These are phyloP conservation scores for Ceraclea dissimilis DNA, from an alignment of 2,888 invertebrate species.

Conservation along the genomic window DNA sequence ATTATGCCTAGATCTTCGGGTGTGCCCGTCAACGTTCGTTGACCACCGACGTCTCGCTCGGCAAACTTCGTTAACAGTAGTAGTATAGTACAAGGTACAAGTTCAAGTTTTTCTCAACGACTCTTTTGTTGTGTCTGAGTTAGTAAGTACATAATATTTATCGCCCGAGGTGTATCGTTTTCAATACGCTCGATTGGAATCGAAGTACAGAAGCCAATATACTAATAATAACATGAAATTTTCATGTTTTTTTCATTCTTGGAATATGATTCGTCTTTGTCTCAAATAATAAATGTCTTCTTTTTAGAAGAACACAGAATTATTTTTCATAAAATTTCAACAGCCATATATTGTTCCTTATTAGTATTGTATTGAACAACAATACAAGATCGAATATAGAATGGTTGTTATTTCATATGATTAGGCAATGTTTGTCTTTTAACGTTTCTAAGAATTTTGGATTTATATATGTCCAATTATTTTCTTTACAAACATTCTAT, in stretches of 20 bases:
- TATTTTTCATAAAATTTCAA: too few species aligned
- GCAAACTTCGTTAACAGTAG: not conserved
- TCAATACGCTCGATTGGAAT: not conserved
- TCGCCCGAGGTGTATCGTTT: not conserved
- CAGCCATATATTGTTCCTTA: too few species aligned
- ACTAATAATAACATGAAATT: not conserved
- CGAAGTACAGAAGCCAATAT: constrained; percentile 1
- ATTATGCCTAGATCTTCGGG: not conserved
- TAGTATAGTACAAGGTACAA: not conserved
- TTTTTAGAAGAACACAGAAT: too few species aligned
- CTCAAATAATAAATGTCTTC: too few species aligned
- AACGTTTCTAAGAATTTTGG: too few species aligned
- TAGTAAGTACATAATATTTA: not conserved
- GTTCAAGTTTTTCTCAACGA: constrained; percentile 2
- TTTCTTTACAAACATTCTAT: not conserved
- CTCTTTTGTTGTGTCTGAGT: not conserved
- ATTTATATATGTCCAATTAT: too few species aligned
- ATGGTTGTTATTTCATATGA: too few species aligned
- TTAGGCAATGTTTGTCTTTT: too few species aligned
- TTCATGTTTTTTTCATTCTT: too few species aligned
- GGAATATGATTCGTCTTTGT: too few species aligned
- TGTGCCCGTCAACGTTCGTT: not conserved
- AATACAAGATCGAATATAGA: too few species aligned
- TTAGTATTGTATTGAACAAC: too few species aligned
- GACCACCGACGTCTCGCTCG: not conserved